Conservation (phyloP, 2,113 vertebrate genomes). For the Macrotis lagotis region DNA sequence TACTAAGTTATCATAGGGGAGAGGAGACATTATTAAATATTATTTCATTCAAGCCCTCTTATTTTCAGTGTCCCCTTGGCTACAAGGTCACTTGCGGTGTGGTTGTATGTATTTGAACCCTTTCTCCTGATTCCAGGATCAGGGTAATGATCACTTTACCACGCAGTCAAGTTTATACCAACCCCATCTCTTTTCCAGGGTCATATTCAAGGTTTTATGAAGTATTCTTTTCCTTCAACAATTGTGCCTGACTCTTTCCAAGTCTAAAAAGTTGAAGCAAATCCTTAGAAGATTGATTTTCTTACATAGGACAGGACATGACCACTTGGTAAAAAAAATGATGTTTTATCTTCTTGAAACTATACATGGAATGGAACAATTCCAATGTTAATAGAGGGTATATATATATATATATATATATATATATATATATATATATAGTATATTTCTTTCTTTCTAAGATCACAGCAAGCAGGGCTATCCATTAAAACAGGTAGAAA, state of each 20-base stretch:
- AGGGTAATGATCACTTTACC: neutral
- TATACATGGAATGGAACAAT: neutral
- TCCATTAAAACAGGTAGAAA: constrained; percentile 48
- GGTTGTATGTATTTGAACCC: neutral
- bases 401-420: too few species aligned
- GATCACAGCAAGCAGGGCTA: constrained; percentile 43
- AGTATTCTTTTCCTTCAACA: constrained; percentile 31
- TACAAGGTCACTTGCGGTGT: neutral
- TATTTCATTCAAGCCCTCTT: neutral
- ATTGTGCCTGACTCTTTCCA: constrained; percentile 28
- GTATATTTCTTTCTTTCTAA: neutral
- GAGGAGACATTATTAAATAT: neutral
- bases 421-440: too few species aligned
- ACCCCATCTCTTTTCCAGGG: neutral
- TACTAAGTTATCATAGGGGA: neutral
- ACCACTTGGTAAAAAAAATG: neutral
- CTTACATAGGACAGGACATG: constrained; percentile 11
- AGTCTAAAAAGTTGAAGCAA: constrained; percentile 20
- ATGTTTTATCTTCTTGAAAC: neutral
- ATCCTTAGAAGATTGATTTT: constrained; percentile 19
- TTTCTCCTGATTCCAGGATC: neutral
- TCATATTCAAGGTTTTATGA: neutral
- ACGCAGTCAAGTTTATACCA: neutral
- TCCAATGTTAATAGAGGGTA: constrained; percentile 29
- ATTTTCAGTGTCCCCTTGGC: neutral